phyloP scores from a whole-genome alignment of 2,113 vertebrate genomes.

The Lutjanus erythropterus region DNA sequence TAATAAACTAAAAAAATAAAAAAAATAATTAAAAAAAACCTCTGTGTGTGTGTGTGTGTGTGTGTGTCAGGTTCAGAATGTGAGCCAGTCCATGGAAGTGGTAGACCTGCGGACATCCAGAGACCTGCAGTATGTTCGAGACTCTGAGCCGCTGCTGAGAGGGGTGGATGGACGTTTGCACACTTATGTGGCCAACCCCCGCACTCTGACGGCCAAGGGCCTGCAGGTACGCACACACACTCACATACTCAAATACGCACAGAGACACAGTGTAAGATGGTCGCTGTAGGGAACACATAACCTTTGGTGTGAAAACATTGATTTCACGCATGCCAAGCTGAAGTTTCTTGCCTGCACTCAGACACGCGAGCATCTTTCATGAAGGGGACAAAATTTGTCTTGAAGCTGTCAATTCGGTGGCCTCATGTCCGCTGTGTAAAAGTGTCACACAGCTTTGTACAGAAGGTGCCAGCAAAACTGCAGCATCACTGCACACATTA shows the following conservation, averaged over 20 bases:
- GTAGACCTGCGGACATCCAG: conserved; percentile 93
- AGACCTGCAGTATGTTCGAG: conserved; percentile 95
- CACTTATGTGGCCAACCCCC: conserved; percentile 89
- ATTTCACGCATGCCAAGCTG: conserved; percentile 74
- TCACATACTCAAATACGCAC: conserved; percentile 28
- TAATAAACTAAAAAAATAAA: too few species aligned
- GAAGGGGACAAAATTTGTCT: conserved; percentile 50
- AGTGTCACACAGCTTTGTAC: conserved; percentile 7
- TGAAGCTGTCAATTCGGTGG: conserved; percentile 50
- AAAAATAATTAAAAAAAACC: too few species aligned
- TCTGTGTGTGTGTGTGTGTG: conserved; percentile 36
- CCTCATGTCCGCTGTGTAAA: conserved; percentile 39
- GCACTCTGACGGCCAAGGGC: conserved; percentile 85
- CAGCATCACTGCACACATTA: conserved; percentile 50
- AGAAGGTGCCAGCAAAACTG: conserved; percentile 39
- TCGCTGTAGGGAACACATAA: conserved; percentile 63
- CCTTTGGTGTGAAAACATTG: conserved; percentile 77
- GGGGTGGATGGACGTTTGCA: conserved; percentile 93
- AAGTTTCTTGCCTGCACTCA: conserved; percentile 51
- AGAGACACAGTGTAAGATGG: conserved; percentile 23
- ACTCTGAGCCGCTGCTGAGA: conserved; percentile 94
- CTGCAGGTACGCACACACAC: conserved; percentile 87
- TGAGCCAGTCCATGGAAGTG: conserved; percentile 96
- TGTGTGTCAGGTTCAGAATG: conserved; percentile 92
- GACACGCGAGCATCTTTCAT: conserved; percentile 49